phyloP scores from a whole-genome alignment of 2,888 invertebrate species.

The Sphaerophoria taeniata region DNA sequence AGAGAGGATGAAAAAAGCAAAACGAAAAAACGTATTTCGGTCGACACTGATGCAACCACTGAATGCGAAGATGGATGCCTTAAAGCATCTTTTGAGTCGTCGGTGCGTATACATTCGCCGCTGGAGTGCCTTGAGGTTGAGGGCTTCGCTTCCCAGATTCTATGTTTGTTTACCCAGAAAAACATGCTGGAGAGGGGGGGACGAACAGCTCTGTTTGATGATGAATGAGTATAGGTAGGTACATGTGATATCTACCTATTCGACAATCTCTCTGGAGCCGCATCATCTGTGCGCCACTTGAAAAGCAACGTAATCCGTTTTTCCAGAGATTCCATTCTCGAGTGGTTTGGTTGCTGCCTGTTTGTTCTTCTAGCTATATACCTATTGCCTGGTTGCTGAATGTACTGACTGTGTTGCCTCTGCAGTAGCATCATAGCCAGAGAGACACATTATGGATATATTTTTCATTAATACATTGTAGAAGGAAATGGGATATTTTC shows the following conservation, averaged over 20 bases:
- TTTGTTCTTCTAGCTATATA: neutral
- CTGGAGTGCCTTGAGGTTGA: slow-evolving; percentile 43
- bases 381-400: no score
- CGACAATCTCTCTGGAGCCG: slow-evolving; percentile 25
- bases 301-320: slow-evolving; percentile 69
- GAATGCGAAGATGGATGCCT: slow-evolving; percentile 56
- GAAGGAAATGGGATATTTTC: slow-evolving; percentile 66
- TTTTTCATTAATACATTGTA: slow-evolving; percentile 7
- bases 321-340: slow-evolving; percentile 63
- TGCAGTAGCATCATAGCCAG: neutral
- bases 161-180: slow-evolving; percentile 17
- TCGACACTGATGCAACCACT: slow-evolving; percentile 59
- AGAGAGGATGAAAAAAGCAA: neutral
- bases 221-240: slow-evolving; percentile 44
- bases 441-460: slow-evolving; percentile 27
- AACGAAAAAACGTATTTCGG: slow-evolving; percentile 49
- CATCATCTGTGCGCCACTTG: slow-evolving; percentile 59
- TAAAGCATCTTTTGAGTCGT: slow-evolving; percentile 8
- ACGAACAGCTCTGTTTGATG: slow-evolving; percentile 24
- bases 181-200: neutral
- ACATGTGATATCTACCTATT: neutral
- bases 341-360: slow-evolving; percentile 48
- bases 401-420: neutral
- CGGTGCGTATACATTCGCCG: slow-evolving; percentile 40
- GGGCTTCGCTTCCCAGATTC: slow-evolving; percentile 21